phyloP scores from a whole-genome alignment of 2,113 vertebrate genomes.

The mouse (Mus musculus) region GRCm39 chr10:75211501-75212000 shows the following conservation, averaged over 20 bases:
- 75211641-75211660: no score
- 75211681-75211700: neutral
- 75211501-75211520: no score
- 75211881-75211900: neutral
- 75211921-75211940: neutral
- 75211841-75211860: neutral
- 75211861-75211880: neutral
- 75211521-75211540: no score
- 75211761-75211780: neutral
- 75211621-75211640: no score
- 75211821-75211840: neutral
- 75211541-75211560: no score
- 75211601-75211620: no score
- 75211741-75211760: neutral
- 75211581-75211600: no score
- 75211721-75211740: neutral
- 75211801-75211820: neutral
- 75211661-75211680: neutral
- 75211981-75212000: neutral
- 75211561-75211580: no score
- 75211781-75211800: neutral
- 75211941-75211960: neutral
- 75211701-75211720: neutral
- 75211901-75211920: neutral
- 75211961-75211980: neutral